Conservation (phyloP, 2,797 vertebrate species). For the Characodon lateralis region DNA sequence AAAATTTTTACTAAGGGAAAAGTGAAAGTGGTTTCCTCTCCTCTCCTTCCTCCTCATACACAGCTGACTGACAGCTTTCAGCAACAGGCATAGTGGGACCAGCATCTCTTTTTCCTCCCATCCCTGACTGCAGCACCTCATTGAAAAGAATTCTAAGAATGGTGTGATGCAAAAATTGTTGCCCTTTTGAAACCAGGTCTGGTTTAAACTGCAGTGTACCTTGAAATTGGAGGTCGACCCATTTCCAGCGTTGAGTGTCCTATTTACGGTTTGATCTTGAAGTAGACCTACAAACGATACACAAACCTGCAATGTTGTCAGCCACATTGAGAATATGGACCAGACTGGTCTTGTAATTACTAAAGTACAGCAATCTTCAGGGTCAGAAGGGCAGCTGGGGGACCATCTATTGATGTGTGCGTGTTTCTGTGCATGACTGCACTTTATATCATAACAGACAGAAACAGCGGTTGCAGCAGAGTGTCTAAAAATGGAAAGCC, state of each 20-base stretch:
- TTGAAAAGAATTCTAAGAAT: neutral
- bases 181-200: neutral
- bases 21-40: neutral
- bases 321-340: conserved; percentile 14
- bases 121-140: neutral
- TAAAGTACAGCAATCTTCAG: conserved; percentile 37
- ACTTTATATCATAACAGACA: conserved; percentile 19
- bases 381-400: conserved; percentile 5
- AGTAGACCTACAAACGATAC: conserved; percentile 20
- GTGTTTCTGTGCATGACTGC: conserved; percentile 10
- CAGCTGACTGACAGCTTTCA: neutral
- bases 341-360: conserved; percentile 49
- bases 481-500: conserved; percentile 31
- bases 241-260: neutral
- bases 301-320: conserved; percentile 40
- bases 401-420: conserved; percentile 2
- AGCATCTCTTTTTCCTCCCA: neutral
- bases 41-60: neutral
- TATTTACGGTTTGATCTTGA: conserved; percentile 59
- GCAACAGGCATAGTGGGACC: neutral
- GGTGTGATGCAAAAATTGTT: neutral
- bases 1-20: neutral
- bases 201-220: neutral
- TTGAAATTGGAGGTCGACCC: neutral
- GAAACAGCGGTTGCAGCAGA: conserved; percentile 1